Conservation (phyloP, 2,888 invertebrate species). For the Pristionchus maxplancki region DNA sequence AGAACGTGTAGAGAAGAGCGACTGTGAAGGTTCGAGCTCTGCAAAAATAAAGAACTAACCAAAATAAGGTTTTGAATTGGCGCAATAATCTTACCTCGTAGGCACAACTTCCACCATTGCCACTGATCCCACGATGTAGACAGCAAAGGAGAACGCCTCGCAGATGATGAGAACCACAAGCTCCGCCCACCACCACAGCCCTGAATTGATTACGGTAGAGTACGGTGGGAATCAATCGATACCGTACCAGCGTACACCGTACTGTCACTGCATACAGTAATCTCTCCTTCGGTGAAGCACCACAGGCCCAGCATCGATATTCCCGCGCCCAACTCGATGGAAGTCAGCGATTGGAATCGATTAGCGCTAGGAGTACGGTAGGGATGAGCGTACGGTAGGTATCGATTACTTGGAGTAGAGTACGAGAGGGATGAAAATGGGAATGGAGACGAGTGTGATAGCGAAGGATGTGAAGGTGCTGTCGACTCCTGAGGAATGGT, state of each 20-base stretch:
- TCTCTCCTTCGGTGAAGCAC: constrained; percentile 20
- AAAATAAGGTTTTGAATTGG: no score
- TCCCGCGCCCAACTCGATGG: constrained; percentile 1
- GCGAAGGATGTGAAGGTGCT: constrained; percentile 13
- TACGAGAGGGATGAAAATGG: neutral
- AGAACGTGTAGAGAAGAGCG: constrained; percentile 22
- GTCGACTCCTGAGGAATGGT: constrained; percentile 4
- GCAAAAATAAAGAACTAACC: neutral
- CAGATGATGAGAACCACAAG: neutral
- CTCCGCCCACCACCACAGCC: constrained; percentile 18
- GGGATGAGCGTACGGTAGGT: neutral
- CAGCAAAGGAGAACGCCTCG: neutral
- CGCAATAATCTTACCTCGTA: neutral
- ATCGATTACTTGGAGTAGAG: constrained; percentile 1
- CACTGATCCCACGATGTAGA: constrained; percentile 27
- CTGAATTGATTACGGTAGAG: neutral
- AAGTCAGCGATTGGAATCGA: constrained; percentile 12
- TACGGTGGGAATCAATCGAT: neutral
- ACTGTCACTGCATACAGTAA: constrained; percentile 12
- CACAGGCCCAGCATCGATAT: neutral
- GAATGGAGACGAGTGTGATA: neutral
- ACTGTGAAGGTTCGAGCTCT: constrained; percentile 24
- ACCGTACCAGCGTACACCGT: constrained; percentile 19
- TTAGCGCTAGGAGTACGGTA: constrained; percentile 28
- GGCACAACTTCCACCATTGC: constrained; percentile 27